These are phyloP conservation scores for Pelagia noctiluca DNA, from an alignment of 30 jellyfish, hydroid and myxozoan species.

Conservation along the genomic window DNA sequence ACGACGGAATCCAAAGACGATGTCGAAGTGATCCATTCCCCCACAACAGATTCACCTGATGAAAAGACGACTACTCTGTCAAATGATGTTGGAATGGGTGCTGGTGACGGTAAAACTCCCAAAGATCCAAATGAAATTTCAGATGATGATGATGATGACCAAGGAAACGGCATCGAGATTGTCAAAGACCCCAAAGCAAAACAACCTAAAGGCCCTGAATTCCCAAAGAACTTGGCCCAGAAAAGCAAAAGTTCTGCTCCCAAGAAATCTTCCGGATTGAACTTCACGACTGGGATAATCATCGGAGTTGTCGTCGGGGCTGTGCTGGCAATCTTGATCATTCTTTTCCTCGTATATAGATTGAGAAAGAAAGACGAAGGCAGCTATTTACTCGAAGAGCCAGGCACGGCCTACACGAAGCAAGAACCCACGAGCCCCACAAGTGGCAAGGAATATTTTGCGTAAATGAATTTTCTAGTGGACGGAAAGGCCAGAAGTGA, in stretches of 20 bases:
- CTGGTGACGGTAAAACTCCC: too few relatives aligned
- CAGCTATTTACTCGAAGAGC: conserved; percentile 88
- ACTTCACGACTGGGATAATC: conserved; percentile 83
- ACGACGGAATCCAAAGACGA: conserved; percentile 33
- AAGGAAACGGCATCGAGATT: too few relatives aligned
- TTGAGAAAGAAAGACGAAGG: conserved; percentile 94
- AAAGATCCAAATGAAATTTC: too few relatives aligned
- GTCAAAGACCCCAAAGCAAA: too few relatives aligned
- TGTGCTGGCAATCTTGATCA: conserved; percentile 74
- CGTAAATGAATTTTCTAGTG: too few relatives aligned
- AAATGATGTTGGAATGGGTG: too few relatives aligned
- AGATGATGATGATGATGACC: too few relatives aligned
- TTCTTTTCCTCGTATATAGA: conserved; percentile 83
- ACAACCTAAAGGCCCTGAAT: not conserved
- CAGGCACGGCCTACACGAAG: conserved; percentile 43
- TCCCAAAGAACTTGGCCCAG: conserved; percentile 12
- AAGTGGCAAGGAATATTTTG: conserved; percentile 72
- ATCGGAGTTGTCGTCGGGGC: conserved; percentile 98
- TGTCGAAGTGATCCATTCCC: conserved; percentile 58
- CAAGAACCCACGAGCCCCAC: conserved; percentile 78
- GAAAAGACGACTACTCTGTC: not conserved
- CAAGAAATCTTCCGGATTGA: conserved; percentile 51
- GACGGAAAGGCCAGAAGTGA: too few relatives aligned
- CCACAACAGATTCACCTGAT: not conserved
- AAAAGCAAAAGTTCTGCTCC: not conserved